These are phyloP conservation scores for Chironomus riparius DNA, from an alignment of 2,888 invertebrate genomes.

Conservation along the genomic window DNA sequence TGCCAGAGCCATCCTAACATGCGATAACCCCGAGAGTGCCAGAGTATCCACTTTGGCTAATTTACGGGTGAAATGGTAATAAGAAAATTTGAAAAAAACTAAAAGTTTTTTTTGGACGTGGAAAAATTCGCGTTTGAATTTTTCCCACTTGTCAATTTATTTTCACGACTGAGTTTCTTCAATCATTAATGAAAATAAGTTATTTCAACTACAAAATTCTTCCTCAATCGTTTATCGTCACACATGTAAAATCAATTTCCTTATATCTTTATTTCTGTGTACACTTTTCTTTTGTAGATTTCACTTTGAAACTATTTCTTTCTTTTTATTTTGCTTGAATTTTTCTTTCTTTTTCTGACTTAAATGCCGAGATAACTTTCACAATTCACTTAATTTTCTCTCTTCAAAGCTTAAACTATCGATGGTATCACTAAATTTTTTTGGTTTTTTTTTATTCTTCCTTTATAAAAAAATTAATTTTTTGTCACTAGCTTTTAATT, in stretches of 20 bases:
- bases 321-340: not conserved
- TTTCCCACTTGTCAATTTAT: not conserved
- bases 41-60: conserved; percentile 45
- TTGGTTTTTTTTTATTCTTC: too few species aligned
- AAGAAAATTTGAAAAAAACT: not conserved
- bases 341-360: not conserved
- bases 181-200: not conserved
- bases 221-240: conserved; percentile 6
- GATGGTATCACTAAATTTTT: too few species aligned
- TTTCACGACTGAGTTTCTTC: not conserved
- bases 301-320: conserved; percentile 21
- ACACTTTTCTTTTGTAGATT: conserved; percentile 1
- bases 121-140: too few species aligned
- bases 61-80: conserved; percentile 9
- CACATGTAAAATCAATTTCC: conserved; percentile 7
- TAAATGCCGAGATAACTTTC: conserved; percentile 8
- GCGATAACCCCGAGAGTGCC: conserved; percentile 49
- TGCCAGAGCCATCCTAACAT: conserved; percentile 60
- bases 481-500: too few species aligned
- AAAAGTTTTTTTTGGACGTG: not conserved
- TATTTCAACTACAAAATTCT: not conserved
- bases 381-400: not conserved
- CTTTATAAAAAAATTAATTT: too few species aligned
- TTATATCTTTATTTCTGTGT: not conserved
- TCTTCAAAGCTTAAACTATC: too few species aligned